Evolutionary conservation across 2,888 invertebrate genomes (phyloP), one percentile per base, ranked within the genome.

Genomic region (Eilema sororculum): DNA sequence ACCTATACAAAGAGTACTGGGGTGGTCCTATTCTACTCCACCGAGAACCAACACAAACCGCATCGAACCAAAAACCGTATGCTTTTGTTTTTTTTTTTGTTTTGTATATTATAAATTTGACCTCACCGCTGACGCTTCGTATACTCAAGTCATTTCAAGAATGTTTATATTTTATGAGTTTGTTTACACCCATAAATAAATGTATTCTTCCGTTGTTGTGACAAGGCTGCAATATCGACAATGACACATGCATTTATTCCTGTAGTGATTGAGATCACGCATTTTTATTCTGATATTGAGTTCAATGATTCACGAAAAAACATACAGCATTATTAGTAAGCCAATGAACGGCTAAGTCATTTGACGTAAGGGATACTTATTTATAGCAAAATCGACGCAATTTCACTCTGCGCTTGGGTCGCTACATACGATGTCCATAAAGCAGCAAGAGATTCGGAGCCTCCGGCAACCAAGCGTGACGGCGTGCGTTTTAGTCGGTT

Each of bases 91-190:
- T n/a, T 41, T 16, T 0, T 37, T 10, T 37, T 1, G 12, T 37
- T 33, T 2, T 12, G 37, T 37, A 12, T 37, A 37, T 37, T 4
- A 28, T 4, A 28, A 28, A 6, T 52, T n/a, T n/a, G n/a, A 52
- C 9, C 52, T 52, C 52, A 52, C 52, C 2, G n/a, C 52, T 52
- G n/a, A 52, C 52, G 52, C 61, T 61, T 37, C 37, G 33, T 33
- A 22, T 5, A 16, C 10, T 24, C 13, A 16, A 8, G 13, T 41
- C 41, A 41, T 16, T 4, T 16, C 13, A 0, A 25, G 22, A 25
- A 4, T 16, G 24, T 41, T 62, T 62, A 37, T 24, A 13, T 61
- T 33, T 61, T 61, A 61, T 61, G 33, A 33, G 61, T 22, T 61
- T 41, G 25, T 62, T 62, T 25, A 62, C 62, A 16, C 13, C 24